Conservation (phyloP, 2,797 vertebrate species). For the Babyrousa celebensis region DNA sequence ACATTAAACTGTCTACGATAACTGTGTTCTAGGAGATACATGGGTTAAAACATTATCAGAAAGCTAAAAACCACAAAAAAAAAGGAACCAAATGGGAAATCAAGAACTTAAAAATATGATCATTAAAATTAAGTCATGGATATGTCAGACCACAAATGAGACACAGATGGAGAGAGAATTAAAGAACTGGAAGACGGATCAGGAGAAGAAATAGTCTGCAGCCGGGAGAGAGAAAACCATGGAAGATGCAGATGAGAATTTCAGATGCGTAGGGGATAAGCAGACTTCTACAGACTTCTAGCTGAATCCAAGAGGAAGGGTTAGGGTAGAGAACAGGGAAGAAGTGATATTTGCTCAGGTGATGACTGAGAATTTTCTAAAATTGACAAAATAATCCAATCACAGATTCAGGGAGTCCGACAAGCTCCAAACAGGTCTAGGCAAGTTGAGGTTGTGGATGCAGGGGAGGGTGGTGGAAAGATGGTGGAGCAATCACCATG, state of each 20-base stretch:
- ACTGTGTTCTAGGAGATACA: not conserved
- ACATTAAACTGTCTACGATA: not conserved
- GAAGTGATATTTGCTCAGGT: not conserved
- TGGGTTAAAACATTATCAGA: not conserved
- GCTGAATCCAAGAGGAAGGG: not conserved
- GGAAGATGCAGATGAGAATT: not conserved
- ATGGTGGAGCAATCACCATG: fast-evolving
- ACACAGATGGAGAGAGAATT: not conserved
- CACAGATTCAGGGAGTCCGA: not conserved
- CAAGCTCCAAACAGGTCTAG: too few species aligned
- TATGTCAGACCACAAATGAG: not conserved
- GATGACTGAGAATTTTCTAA: not conserved
- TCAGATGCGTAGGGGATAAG: not conserved
- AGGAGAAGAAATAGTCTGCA: not conserved
- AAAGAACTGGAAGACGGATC: not conserved
- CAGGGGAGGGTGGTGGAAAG: fast-evolving
- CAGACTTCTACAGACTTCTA: not conserved
- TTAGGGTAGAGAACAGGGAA: not conserved
- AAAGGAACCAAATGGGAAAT: not conserved
- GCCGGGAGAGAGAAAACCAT: not conserved
- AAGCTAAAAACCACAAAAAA: not conserved
- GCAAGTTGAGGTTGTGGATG: fast-evolving
- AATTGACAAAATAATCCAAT: not conserved
- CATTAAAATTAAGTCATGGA: not conserved
- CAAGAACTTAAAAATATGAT: not conserved